Evolutionary conservation across 2,888 invertebrate genomes (phyloP), one percentile per base, ranked within the genome.

Genomic region (Epiblema foenella): DNA sequence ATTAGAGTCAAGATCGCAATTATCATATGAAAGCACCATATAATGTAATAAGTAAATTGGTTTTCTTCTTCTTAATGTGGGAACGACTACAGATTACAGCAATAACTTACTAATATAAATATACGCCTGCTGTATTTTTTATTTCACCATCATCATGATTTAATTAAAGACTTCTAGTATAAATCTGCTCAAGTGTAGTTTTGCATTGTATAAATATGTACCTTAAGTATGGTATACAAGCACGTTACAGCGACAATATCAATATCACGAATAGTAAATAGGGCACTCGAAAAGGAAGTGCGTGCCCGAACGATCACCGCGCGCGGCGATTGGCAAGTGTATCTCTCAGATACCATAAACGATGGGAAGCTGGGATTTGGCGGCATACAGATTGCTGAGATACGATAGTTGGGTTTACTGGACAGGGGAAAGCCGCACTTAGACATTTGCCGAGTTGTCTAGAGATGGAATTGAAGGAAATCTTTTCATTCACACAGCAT

Each of bases 261-360:
- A 54, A 54, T 62, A 49, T 29, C 62, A 63, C 33, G 56, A 65
- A 65, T 65, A 65, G 56, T 56, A 65, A 68, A 51, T 39, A 59
- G 59, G 59, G 39, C 67, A 68, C 59, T 37, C 17, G 20, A 65
- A 54, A 65, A 51, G 67, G 67, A 68, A 68, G 67, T 63, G 52
- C 59, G 67, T 39, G 67, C 59, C 59, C 51, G 57, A 59, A 33
- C 67, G 49, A 37, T 59, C 37, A 58, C 42, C 42, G 67, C 33
- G 67, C 33, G 57, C 37, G n/a, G 20, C 58, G 52, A 68, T 58
- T 68, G 59, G 59, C 67, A 68, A 59, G 67, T 59, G 49, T 68
- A 59, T 68, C 59, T 49, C 49, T 59, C 59, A 67, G 49, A 58
- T 58, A 37, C 62, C 62, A 33, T 33, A 33, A 62, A 49, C 29